Percentiles rank a stretch among this genome's conserved stretches.
Conservation (phyloP, 1,140 invertebrate genomes). For the Drosophila persimilis region DNA sequence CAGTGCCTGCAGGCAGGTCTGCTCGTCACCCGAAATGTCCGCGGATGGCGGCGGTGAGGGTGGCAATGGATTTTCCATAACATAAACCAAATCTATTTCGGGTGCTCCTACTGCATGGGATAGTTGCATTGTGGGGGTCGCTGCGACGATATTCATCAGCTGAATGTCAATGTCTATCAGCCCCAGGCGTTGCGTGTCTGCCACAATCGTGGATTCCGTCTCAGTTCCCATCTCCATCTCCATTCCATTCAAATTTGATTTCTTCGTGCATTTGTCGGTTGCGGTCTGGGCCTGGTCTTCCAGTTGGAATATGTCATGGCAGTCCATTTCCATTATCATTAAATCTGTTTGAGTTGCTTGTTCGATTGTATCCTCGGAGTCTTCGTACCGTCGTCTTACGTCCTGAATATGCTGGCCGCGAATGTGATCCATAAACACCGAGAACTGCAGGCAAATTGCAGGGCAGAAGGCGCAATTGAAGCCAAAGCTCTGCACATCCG, state of each 20-base stretch:
- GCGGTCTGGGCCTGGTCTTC: conserved; percentile 8
- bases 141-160: conserved; percentile 41
- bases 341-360: conserved; percentile 65
- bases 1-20: conserved; percentile 34
- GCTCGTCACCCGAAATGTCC: conserved; percentile 54
- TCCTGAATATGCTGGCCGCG: conserved; percentile 70
- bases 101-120: conserved; percentile 27
- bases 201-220: too few species aligned
- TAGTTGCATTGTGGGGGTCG: conserved; percentile 27
- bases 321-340: conserved; percentile 61
- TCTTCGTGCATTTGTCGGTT: conserved; percentile 6
- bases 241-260: conserved; percentile 11
- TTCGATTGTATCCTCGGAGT: conserved; percentile 35
- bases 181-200: conserved; percentile 18
- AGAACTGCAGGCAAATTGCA: conserved; percentile 74
- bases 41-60: conserved; percentile 63
- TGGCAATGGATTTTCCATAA: conserved; percentile 72
- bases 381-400: conserved; percentile 61
- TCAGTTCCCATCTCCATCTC: not conserved
- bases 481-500: conserved; percentile 74
- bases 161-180: conserved; percentile 30
- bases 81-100: conserved; percentile 74
- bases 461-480: conserved; percentile 77
- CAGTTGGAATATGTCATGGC: conserved; percentile 29
- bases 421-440: conserved; percentile 74